phyloP scores from a whole-genome alignment of 2,888 invertebrate genomes.

The Melangyna quadrimaculata region DNA sequence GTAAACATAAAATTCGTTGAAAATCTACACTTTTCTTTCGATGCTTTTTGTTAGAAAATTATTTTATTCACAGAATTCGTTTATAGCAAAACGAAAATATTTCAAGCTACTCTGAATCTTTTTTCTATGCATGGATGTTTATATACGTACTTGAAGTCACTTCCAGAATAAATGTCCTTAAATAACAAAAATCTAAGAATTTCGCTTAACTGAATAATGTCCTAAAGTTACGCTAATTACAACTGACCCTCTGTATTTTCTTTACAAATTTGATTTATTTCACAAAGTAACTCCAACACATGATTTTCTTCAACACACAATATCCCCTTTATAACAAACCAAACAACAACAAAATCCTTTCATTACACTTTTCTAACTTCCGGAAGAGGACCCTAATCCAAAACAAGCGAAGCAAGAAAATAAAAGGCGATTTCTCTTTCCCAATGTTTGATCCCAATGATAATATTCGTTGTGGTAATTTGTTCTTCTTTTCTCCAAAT shows the following conservation, averaged over 20 bases:
- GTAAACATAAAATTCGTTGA: neutral
- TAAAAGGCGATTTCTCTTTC: conserved; percentile 9
- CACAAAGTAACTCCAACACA: conserved; percentile 13
- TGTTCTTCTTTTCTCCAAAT: conserved; percentile 38
- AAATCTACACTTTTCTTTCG: neutral
- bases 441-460: conserved; percentile 41
- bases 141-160: neutral
- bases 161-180: conserved; percentile 2
- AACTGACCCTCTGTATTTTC: neutral
- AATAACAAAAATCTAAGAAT: conserved; percentile 32
- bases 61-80: neutral
- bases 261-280: conserved; percentile 48
- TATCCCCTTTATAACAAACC: neutral
- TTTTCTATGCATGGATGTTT: neutral
- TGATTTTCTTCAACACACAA: neutral
- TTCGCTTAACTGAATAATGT: conserved; percentile 31
- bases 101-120: no score
- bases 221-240: conserved; percentile 53
- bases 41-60: neutral
- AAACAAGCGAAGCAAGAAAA: neutral
- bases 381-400: neutral
- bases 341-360: conserved; percentile 17
- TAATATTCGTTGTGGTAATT: conserved; percentile 69
- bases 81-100: neutral
- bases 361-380: conserved; percentile 1